Conservation (phyloP, 2,888 invertebrate genomes). For the Eilema caniola region DNA sequence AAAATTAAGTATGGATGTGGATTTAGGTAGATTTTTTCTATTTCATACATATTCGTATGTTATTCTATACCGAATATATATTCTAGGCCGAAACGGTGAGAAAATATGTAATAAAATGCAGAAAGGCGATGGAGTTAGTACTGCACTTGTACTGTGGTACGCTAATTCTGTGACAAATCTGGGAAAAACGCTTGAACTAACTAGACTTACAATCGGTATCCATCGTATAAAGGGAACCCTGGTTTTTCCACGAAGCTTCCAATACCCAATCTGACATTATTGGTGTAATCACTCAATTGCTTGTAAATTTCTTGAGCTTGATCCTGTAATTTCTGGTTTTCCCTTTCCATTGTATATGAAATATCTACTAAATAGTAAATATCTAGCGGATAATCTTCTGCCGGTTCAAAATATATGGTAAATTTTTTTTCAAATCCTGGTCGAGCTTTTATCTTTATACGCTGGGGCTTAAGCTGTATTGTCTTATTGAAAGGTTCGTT, state of each 20-base stretch:
- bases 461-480: conserved; percentile 87
- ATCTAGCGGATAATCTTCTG: conserved; percentile 92
- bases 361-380: conserved; percentile 94
- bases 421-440: conserved; percentile 76
- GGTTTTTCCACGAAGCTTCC: conserved; percentile 91
- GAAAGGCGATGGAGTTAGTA: no score
- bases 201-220: conserved; percentile 55
- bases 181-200: no score
- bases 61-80: no score
- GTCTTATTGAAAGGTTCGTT: conserved; percentile 40
- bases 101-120: no score
- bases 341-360: conserved; percentile 90
- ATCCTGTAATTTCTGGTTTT: conserved; percentile 82
- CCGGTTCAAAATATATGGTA: conserved; percentile 86
- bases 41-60: no score
- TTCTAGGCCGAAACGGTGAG: no score
- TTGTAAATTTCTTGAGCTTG: conserved; percentile 81
- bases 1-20: no score
- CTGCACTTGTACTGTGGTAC: background rate
- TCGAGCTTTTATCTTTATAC: conserved; percentile 77
- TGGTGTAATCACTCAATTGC: conserved; percentile 86
- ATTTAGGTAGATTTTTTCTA: no score
- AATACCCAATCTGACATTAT: conserved; percentile 89
- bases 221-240: conserved; percentile 86
- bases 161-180: no score